Evolutionary conservation across 2,797 vertebrate genomes (phyloP).

Genomic region (Notolepis coatsorum): DNA sequence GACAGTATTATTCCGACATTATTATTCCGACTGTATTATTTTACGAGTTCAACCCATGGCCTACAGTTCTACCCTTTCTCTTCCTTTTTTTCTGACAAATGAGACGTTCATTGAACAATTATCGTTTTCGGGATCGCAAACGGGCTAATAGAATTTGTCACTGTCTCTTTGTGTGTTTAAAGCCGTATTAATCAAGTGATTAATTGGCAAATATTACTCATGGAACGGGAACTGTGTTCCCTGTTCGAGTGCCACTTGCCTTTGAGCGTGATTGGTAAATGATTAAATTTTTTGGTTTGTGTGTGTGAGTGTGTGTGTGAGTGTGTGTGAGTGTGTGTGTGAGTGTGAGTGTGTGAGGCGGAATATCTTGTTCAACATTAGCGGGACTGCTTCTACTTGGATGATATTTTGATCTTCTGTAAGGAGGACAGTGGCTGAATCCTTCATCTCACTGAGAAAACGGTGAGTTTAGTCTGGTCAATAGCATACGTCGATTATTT

Average conservation of each 20-base stretch:
- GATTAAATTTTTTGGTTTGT: constrained; percentile 90
- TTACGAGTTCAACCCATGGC: constrained; percentile 24
- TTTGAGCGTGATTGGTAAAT: constrained; percentile 90
- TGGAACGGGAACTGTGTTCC: constrained; percentile 89
- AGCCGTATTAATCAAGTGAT: constrained; percentile 99
- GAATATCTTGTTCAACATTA: constrained; percentile 40
- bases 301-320: constrained; percentile 43
- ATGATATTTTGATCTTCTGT: too few relatives aligned
- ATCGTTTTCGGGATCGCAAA: constrained; percentile 82
- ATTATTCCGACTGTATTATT: neutral
- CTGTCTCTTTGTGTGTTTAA: constrained; percentile 95
- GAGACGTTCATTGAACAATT: constrained; percentile 82
- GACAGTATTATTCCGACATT: too few relatives aligned
- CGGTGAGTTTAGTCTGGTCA: too few relatives aligned
- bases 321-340: constrained; percentile 50
- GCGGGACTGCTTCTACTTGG: too few relatives aligned
- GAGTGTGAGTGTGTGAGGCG: constrained; percentile 43
- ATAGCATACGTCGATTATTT: too few relatives aligned
- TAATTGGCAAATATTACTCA: constrained; percentile 95
- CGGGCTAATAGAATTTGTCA: constrained; percentile 79
- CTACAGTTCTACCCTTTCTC: constrained; percentile 23
- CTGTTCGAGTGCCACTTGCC: constrained; percentile 86
- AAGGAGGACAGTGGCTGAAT: too few relatives aligned
- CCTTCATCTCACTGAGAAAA: too few relatives aligned
- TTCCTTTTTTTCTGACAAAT: constrained; percentile 72